Percentiles rank a stretch among this genome's conserved stretches.
Conservation (phyloP, 1,140 invertebrate species). For the Tetramorium simillimum region DNA sequence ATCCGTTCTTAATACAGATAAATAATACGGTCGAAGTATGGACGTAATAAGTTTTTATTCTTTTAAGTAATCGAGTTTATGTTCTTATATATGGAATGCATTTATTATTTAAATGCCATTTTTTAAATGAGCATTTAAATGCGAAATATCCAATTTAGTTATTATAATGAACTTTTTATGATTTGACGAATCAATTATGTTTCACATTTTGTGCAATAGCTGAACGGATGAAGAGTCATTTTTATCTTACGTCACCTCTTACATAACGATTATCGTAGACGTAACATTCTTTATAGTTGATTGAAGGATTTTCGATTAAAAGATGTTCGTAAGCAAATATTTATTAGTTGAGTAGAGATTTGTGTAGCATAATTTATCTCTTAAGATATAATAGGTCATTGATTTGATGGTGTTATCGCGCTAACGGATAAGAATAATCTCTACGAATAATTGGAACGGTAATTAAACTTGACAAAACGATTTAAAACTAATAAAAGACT, state of each 20-base stretch:
- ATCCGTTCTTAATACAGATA: background rate
- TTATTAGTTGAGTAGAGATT: background rate
- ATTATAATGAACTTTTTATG: background rate
- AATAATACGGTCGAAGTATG: slow-evolving; percentile 21
- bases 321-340: background rate
- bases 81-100: background rate
- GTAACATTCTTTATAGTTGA: background rate
- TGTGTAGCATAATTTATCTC: background rate
- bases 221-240: background rate
- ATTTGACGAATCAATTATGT: background rate
- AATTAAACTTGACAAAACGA: background rate
- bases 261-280: background rate
- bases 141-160: background rate
- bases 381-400: slow-evolving; percentile 1
- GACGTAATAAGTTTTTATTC: background rate
- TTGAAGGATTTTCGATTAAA: background rate
- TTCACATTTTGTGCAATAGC: background rate
- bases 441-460: background rate
- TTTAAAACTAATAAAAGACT: background rate
- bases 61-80: background rate
- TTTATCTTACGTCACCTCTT: background rate
- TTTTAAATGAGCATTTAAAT: background rate
- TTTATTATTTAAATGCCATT: background rate
- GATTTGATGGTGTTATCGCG: background rate
- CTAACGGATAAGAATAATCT: background rate